Conservation (phyloP, 2,113 vertebrate species). For the Heterotilapia buettikoferi region DNA sequence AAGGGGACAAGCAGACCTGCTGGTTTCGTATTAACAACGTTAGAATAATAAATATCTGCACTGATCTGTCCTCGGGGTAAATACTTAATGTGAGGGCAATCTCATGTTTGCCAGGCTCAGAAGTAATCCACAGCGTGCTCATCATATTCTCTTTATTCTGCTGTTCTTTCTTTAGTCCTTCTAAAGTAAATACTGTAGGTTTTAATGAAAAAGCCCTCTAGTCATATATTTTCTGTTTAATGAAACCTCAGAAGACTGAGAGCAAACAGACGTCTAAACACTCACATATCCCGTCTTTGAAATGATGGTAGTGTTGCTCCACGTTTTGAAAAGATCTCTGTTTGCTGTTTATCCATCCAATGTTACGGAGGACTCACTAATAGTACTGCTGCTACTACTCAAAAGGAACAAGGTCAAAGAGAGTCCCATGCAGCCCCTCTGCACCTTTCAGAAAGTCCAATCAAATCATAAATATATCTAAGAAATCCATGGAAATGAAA, state of each 20-base stretch:
- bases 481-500: background rate
- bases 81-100: slow-evolving; percentile 34
- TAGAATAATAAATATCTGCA: background rate
- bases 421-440: background rate
- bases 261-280: slow-evolving; percentile 67
- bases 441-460: background rate
- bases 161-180: slow-evolving; percentile 32
- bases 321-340: slow-evolving; percentile 54
- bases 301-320: slow-evolving; percentile 68
- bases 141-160: slow-evolving; percentile 34
- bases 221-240: slow-evolving; percentile 50
- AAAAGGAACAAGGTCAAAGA: background rate
- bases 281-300: slow-evolving; percentile 67
- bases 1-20: background rate
- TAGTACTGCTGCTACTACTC: background rate
- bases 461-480: background rate
- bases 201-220: slow-evolving; percentile 58
- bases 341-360: slow-evolving; percentile 66
- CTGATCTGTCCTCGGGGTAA: slow-evolving; percentile 28
- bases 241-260: slow-evolving; percentile 64
- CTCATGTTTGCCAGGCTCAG: slow-evolving; percentile 54
- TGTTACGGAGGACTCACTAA: background rate
- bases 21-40: background rate
- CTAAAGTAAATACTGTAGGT: slow-evolving; percentile 56
- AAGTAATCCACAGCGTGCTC: slow-evolving; percentile 48